Conservation (phyloP, 2,888 invertebrate species). For the Chrysolina haemoptera region DNA sequence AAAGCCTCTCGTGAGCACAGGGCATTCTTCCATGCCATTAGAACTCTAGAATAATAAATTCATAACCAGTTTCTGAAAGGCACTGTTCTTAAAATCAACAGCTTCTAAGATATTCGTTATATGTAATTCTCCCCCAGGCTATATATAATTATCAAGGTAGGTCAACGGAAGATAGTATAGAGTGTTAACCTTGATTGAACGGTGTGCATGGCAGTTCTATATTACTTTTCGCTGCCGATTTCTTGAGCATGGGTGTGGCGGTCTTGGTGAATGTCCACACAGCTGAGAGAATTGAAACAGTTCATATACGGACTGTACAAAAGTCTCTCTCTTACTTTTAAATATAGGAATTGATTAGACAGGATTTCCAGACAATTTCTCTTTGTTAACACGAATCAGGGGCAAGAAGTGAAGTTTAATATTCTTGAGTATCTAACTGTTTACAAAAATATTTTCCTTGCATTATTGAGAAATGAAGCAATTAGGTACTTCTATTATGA, state of each 20-base stretch:
- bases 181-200: slow-evolving; percentile 40
- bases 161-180: slow-evolving; percentile 52
- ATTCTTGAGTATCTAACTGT: not conserved
- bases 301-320: slow-evolving; percentile 11
- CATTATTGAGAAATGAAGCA: not conserved
- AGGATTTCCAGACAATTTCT: not conserved
- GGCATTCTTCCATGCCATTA: slow-evolving; percentile 21
- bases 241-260: slow-evolving; percentile 38
- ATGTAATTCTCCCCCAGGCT: slow-evolving; percentile 27
- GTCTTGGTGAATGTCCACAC: slow-evolving; percentile 38
- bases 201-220: slow-evolving; percentile 29
- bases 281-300: slow-evolving; percentile 35
- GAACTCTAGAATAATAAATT: slow-evolving; percentile 32
- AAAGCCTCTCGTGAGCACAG: slow-evolving; percentile 27
- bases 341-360: no score
- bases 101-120: slow-evolving; percentile 20
- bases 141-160: slow-evolving; percentile 48
- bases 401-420: not conserved
- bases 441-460: not conserved
- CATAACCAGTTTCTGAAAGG: slow-evolving; percentile 35
- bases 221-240: slow-evolving; percentile 39
- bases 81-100: slow-evolving; percentile 36
- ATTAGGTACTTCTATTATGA: slow-evolving; percentile 3
- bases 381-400: not conserved
- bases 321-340: no score